Evolutionary conservation across 2,888 invertebrate species (phyloP).

Genomic region (Heliconius aoede): DNA sequence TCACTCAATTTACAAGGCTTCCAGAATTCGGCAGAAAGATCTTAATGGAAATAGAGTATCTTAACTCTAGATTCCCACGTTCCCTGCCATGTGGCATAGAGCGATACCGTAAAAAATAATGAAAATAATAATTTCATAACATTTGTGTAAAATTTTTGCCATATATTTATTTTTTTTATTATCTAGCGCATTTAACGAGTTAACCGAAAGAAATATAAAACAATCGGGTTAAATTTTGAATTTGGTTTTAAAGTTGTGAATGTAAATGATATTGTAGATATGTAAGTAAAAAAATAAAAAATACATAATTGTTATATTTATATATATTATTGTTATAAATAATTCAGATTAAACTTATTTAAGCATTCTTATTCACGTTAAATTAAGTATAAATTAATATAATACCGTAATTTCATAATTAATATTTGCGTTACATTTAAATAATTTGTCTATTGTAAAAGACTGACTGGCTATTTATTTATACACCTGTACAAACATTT

Average conservation of each 20-base stretch:
- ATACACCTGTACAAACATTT: background rate
- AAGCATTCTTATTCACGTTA: too few species aligned
- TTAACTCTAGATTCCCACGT: too few species aligned
- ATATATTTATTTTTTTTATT: too few species aligned
- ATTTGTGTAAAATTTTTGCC: background rate
- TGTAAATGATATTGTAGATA: too few species aligned
- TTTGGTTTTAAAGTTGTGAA: background rate
- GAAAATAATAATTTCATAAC: background rate
- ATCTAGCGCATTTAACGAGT: too few species aligned
- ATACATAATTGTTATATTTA: background rate
- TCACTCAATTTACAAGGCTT: too few species aligned
- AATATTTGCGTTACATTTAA: background rate
- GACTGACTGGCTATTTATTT: background rate
- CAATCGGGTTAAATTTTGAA: background rate
- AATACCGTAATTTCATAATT: background rate
- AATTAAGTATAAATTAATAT: too few species aligned
- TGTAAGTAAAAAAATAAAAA: background rate
- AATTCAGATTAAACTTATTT: too few species aligned
- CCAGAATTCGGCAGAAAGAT: too few species aligned
- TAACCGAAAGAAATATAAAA: too few species aligned
- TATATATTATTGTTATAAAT: background rate
- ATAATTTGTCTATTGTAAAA: background rate
- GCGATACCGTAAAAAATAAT: background rate
- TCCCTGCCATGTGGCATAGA: background rate
- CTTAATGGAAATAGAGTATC: too few species aligned